These are phyloP conservation scores for Cyphomyrus plagiostoma DNA, from an alignment of 2,113 vertebrate species.

Conservation along the genomic window DNA sequence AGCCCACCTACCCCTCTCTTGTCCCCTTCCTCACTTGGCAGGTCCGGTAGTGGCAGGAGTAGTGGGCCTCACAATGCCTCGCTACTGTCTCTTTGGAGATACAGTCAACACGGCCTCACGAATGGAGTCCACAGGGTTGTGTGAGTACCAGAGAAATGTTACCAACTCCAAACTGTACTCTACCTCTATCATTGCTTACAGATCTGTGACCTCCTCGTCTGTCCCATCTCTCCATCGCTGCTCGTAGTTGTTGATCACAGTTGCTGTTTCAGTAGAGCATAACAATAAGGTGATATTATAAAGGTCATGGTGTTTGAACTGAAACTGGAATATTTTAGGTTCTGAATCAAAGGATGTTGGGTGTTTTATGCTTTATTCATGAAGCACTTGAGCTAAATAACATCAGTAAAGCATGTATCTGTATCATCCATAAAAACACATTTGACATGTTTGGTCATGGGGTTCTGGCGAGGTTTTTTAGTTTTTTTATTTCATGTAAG, in stretches of 20 bases:
- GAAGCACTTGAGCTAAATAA: not conserved
- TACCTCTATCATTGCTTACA: not conserved
- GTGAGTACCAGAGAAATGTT: slow-evolving; percentile 3
- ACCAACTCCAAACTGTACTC: not conserved
- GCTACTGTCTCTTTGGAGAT: slow-evolving; percentile 81
- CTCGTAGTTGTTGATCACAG: too few relatives aligned
- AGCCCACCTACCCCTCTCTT: not conserved
- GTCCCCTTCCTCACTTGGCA: slow-evolving; percentile 23
- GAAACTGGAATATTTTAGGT: not conserved
- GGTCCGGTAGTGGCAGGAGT: slow-evolving; percentile 74
- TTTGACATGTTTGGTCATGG: not conserved
- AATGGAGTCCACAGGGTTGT: slow-evolving; percentile 51
- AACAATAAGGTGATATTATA: not conserved
- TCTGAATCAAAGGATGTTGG: not conserved
- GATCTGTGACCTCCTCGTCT: not conserved
- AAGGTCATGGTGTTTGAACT: not conserved
- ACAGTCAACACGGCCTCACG: slow-evolving; percentile 58
- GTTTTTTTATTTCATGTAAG: not conserved
- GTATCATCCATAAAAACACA: not conserved
- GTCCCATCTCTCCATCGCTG: not conserved
- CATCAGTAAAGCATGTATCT: not conserved
- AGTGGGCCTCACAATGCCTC: slow-evolving; percentile 77
- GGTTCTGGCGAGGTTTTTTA: not conserved
- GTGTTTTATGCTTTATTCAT: not conserved
- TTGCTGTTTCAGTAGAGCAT: not conserved